Evolutionary conservation across 2,888 invertebrate genomes (phyloP).

Genomic region (Panorpa germanica): DNA sequence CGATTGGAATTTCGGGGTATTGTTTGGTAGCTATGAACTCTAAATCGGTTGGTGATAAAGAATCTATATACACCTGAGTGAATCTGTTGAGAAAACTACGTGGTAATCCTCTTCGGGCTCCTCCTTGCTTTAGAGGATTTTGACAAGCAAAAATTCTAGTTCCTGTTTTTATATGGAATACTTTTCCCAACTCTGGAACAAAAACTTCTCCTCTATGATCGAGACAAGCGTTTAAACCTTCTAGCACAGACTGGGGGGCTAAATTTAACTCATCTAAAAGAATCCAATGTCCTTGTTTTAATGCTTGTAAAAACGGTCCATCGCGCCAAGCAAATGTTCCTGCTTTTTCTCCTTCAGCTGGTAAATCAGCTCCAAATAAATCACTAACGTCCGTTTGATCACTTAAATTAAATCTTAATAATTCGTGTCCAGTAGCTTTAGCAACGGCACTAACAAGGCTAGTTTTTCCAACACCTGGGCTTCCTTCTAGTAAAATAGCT

Average conservation of each 20-base stretch:
- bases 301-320: conserved; percentile 83
- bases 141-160: conserved; percentile 94
- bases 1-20: conserved; percentile 37
- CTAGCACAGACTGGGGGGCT: conserved; percentile 94
- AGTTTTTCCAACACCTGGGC: conserved; percentile 97
- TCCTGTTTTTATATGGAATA: conserved; percentile 53
- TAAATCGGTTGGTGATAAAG: conserved; percentile 44
- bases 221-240: conserved; percentile 94
- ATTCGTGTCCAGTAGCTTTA: conserved; percentile 57
- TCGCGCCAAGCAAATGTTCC: conserved; percentile 93
- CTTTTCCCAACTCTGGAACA: conserved; percentile 82
- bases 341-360: conserved; percentile 66
- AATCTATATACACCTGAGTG: conserved; percentile 64
- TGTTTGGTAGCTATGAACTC: conserved; percentile 43
- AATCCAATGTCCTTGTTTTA: conserved; percentile 90
- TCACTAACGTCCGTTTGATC: conserved; percentile 99
- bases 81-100: conserved; percentile 95
- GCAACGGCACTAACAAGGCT: conserved; percentile 85
- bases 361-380: conserved; percentile 94
- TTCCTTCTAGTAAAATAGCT: conserved; percentile 88
- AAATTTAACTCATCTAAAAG: conserved; percentile 94
- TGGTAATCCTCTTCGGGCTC: conserved; percentile 87
- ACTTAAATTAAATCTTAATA: conserved; percentile 89
- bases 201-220: conserved; percentile 94
- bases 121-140: conserved; percentile 91